Percentiles rank a stretch among this genome's conserved stretches.
Evolutionary conservation across 2,888 invertebrate genomes (phyloP).

Genomic region (Tricholauxania praeusta): DNA sequence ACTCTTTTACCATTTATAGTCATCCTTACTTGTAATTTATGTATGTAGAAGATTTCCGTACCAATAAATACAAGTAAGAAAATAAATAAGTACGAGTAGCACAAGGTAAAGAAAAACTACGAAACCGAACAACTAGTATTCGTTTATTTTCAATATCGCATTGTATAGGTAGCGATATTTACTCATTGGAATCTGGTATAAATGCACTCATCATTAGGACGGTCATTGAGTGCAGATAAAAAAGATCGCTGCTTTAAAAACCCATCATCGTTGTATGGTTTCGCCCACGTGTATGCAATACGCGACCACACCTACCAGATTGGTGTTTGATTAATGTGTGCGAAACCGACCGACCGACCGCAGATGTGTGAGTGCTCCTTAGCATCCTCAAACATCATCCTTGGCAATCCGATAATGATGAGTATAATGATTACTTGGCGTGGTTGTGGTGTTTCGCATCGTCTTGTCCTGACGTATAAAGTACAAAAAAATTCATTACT

Average conservation of each 20-base stretch:
- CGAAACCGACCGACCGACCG: conserved; percentile 25
- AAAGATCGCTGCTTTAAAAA: neutral
- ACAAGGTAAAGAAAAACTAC: too few relatives aligned
- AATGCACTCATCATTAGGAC: conserved; percentile 1
- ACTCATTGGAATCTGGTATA: too few relatives aligned
- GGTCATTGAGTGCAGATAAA: conserved; percentile 20
- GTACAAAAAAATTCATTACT: conserved; percentile 29
- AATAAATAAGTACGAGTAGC: too few relatives aligned
- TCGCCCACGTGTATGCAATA: conserved; percentile 18
- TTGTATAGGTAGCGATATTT: too few relatives aligned
- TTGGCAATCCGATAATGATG: too few relatives aligned
- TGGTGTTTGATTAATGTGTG: conserved; percentile 27
- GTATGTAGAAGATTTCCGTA: too few relatives aligned
- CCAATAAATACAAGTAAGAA: too few relatives aligned
- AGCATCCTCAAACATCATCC: neutral
- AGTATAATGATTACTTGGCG: conserved; percentile 34
- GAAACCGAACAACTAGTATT: too few relatives aligned
- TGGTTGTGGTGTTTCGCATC: neutral
- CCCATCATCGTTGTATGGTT: conserved; percentile 5
- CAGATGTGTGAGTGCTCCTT: neutral
- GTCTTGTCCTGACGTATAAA: neutral
- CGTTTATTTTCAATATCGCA: too few relatives aligned
- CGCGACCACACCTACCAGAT: conserved; percentile 5
- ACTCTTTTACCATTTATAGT: too few relatives aligned
- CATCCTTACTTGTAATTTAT: too few relatives aligned